Evolutionary conservation across 2,113 vertebrate species (phyloP).

Genomic region (Salvelinus alpinus): DNA sequence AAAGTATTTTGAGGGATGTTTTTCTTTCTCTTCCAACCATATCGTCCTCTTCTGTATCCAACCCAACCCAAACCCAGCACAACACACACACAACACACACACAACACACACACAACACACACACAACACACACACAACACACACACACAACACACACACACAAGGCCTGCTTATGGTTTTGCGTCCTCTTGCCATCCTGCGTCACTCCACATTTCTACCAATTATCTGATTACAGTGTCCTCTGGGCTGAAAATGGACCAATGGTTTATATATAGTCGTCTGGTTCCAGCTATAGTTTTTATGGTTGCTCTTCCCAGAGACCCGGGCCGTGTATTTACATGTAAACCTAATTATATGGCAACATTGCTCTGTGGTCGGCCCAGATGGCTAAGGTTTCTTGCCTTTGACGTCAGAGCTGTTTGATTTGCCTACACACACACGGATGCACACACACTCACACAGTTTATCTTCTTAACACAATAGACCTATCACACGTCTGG

Average conservation of each 20-base stretch:
- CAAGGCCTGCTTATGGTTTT: conserved; percentile 39
- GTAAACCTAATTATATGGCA: conserved; percentile 74
- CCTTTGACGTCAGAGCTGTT: conserved; percentile 72
- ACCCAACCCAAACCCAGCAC: too few species aligned
- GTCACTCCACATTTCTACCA: conserved; percentile 64
- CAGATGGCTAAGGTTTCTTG: conserved; percentile 73
- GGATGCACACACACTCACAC: background rate
- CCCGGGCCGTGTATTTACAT: conserved; percentile 70
- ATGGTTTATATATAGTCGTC: conserved; percentile 70
- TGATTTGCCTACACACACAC: conserved; percentile 39
- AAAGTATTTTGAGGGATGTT: conserved; percentile 4
- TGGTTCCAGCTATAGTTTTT: conserved; percentile 66
- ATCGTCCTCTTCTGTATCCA: conserved; percentile 7
- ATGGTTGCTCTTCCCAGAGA: conserved; percentile 67
- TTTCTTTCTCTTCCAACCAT: background rate
- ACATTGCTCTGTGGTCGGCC: conserved; percentile 64
- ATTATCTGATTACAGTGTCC: conserved; percentile 71
- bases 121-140: background rate
- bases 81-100: conserved; percentile 9
- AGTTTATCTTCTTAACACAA: background rate
- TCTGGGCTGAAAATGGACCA: conserved; percentile 58
- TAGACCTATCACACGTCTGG: conserved; percentile 29
- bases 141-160: background rate
- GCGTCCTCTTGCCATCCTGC: conserved; percentile 36
- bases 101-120: background rate